Base-by-base conservation (phyloP, 2,797 vertebrate genomes). In the Onychomys torridus region DNA sequence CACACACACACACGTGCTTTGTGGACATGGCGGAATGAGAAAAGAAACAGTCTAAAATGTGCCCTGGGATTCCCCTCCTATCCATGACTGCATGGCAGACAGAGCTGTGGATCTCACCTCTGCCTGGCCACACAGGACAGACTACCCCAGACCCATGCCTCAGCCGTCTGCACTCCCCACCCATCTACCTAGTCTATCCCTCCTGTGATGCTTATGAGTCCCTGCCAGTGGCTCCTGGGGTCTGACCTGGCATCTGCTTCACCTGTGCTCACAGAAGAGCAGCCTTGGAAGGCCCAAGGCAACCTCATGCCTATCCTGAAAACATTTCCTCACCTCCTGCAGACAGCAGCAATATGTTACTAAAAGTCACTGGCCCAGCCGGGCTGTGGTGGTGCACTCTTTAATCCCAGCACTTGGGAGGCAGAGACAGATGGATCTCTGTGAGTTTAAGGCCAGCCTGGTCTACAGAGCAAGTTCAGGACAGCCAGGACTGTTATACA, bases 351-450 rank as follows among this genome's bases (percentile, higher is more conserved):
- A n/a, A 7, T 32, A 32, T 34, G 27, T 85, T 34, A 84, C 37
- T 43, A 61, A 46, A 34, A 1, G 3, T 49, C 63, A 67, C 61
- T 49, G 43, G 43, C 63, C 69, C 69, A 71, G 69, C 6, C 8
- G 1, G 69, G 71, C 21, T 2, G 71, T 40, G 4, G 19, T 40
- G n/a, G n/a, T 0, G 0, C 37, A 40, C 4, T 10, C 37, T 73
- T 23, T 40, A 73, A 40, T 73, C 21, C 37, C 37, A 73, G 37
- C n/a, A 40, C 71, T 73, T 4, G 2, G 71, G 71, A 73, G n/a
- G 9, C n/a, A 73, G 71, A 73, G 37, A 0, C 71, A 73, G 19
- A 19, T 2, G 19, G 69, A 40, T 10, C n/a, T 23, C n/a, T 71
- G 9, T 71, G 69, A 71, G 19, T 37, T 71, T 8, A 11, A 71